phyloP scores from a whole-genome alignment of 2,113 vertebrate species.

The Steatornis caripensis region DNA sequence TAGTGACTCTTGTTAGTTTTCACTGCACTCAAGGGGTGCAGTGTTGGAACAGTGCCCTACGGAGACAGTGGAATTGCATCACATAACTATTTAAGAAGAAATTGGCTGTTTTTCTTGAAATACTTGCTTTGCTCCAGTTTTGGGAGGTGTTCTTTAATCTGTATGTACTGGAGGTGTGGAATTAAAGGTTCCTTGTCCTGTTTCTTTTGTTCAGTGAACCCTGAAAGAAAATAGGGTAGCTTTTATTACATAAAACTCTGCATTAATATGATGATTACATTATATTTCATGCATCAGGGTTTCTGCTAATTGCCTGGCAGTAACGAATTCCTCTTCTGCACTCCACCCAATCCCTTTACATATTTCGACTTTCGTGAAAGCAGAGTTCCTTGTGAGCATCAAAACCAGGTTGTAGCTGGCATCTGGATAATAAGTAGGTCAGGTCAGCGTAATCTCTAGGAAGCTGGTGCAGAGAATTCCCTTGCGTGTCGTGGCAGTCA shows the following conservation, averaged over 20 bases:
- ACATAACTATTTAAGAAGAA: neutral
- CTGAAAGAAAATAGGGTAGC: neutral
- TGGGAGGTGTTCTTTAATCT: neutral
- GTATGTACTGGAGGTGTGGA: neutral
- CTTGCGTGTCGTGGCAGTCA: neutral
- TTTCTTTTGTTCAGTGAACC: neutral
- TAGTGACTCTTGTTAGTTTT: neutral
- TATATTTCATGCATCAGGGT: neutral
- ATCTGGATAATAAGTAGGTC: neutral
- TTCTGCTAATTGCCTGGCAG: conserved; percentile 3
- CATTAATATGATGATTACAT: neutral
- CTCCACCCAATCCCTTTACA: neutral
- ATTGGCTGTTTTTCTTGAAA: neutral
- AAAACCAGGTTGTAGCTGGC: neutral
- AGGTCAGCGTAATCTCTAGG: neutral
- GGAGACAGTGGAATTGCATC: neutral
- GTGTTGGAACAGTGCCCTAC: neutral
- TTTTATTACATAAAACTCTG: neutral
- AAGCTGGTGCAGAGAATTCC: neutral
- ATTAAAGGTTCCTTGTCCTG: neutral
- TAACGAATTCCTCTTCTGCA: neutral
- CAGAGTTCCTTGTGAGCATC: neutral
- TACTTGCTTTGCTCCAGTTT: neutral
- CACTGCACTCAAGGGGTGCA: neutral
- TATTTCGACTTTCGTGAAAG: neutral